Evolutionary conservation across 2,888 invertebrate species (phyloP), one percentile per base, ranked within the genome.

Genomic region (Parascotia fuliginaria): DNA sequence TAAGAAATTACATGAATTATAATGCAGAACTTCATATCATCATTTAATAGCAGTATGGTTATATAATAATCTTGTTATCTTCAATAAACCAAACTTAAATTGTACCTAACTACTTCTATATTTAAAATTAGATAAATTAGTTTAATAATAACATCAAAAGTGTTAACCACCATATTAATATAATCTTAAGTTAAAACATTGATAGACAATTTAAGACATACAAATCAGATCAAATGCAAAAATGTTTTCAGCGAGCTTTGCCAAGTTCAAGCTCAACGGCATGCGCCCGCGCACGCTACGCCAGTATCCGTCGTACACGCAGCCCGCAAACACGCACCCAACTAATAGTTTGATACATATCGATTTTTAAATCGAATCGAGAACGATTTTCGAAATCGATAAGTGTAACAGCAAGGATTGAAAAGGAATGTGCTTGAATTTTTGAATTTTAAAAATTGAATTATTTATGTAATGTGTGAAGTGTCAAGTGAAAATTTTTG

Each of bases 261-360:
- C 85, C 88, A 89, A 89, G 90, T 90, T 91, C 90, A 89, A 85
- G 81, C 84, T 77, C 81, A 76, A 75, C 42, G 61, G 56, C 67
- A 73, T 61, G 71, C 73, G 70, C 70, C 68, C 63, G 73, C 76
- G 71, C 74, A 77, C 73, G 72, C 72, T 60, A 66, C 74, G 78
- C 77, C 89, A 90, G 90, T 90, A 77, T 71, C 65, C 74, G 76
- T 64, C 81, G 75, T 83, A 85, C 88, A 80, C 85, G 88, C 87
- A 80, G 65, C 75, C 75, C 68, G 85, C 78, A 55, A 84, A 80
- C 89, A 90, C 91, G 74, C 74, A 71, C 73, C 73, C 65, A 68
- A 66, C 65, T 60, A 70, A 65, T 66, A 40, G 34, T 28, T 50
- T 12, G 31, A 19, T 32, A 50, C 51, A 53, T 55, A 76, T 73